Evolutionary conservation across 2,113 vertebrate genomes (phyloP).

Genomic region (Pica pica): DNA sequence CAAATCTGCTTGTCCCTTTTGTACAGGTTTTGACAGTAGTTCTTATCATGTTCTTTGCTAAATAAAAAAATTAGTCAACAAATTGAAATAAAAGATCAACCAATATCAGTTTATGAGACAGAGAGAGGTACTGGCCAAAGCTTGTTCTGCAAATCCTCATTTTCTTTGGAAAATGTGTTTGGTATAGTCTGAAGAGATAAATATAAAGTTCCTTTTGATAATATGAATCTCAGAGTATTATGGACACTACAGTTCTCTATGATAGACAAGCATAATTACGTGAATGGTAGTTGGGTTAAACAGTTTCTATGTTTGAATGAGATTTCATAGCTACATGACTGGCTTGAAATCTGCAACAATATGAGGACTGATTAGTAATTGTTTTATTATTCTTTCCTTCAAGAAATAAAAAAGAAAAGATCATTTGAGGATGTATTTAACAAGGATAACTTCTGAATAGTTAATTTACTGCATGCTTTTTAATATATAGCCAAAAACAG

Average conservation of each 20-base stretch:
- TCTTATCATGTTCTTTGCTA: background rate
- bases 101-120: background rate
- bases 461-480: background rate
- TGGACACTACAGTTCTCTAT: background rate
- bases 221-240: background rate
- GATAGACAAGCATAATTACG: background rate
- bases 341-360: background rate
- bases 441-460: background rate
- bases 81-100: background rate
- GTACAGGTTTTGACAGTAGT: background rate
- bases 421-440: background rate
- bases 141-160: background rate
- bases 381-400: background rate
- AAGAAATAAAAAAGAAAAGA: background rate
- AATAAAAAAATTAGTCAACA: background rate
- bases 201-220: background rate
- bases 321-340: background rate
- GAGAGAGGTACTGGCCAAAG: background rate
- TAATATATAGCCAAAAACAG: background rate
- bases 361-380: background rate
- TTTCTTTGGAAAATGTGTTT: background rate
- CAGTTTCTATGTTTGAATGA: background rate
- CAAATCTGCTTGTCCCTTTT: background rate
- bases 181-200: background rate
- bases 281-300: background rate